Base-by-base conservation (phyloP, 2,113 vertebrate genomes). In the Herpetotheres cachinnans region DNA sequence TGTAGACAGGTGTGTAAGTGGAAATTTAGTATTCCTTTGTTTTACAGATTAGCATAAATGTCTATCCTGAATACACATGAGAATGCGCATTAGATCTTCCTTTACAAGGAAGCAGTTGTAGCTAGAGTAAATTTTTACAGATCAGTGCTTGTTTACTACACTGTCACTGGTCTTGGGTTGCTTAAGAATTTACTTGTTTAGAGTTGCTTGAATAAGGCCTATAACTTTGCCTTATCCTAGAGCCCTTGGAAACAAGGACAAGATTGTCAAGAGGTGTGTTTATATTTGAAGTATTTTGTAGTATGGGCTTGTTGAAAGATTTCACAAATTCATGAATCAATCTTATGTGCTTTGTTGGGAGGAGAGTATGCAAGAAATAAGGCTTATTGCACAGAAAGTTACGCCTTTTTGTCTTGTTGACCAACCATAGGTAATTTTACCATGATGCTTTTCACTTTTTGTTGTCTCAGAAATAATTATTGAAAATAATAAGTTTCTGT, bases 231-330 rank as follows among this genome's bases (percentile, higher is more conserved):
- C 27, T 54, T 86, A 38, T 67, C 26, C 38, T 40, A 36, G 21
- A 84, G 36, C 59, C 47, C 52, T 84, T 0, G 0, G 66, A 93
- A 93, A 74, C 63, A 61, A 54, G 30, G 66, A 72, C n/a, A 59
- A 40, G 77, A 16, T 62, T 83, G 50, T 81, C 27, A 77, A 86
- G 71, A 61, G 15, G 12, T 77, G 19, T 47, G 40, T 55, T 94
- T 89, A 16, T 82, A n/a, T 58, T 32, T 89, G 67, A 69, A 69
- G 11, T 84, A n/a, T 71, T 86, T 90, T 88, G 50, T 79, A 58
- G 58, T 82, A 62, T 30, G 72, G 56, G n/a, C 40, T 93, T 58
- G 40, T 72, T 56, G 71, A 69, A 44, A 90, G 58, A 25, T 58
- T 61, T 80, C 29, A 87, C 67, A 58, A 94, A 55, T 62, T 70